These are phyloP conservation scores for Cydia pomonella DNA, from an alignment of 1,140 invertebrate species.

Conservation along the genomic window DNA sequence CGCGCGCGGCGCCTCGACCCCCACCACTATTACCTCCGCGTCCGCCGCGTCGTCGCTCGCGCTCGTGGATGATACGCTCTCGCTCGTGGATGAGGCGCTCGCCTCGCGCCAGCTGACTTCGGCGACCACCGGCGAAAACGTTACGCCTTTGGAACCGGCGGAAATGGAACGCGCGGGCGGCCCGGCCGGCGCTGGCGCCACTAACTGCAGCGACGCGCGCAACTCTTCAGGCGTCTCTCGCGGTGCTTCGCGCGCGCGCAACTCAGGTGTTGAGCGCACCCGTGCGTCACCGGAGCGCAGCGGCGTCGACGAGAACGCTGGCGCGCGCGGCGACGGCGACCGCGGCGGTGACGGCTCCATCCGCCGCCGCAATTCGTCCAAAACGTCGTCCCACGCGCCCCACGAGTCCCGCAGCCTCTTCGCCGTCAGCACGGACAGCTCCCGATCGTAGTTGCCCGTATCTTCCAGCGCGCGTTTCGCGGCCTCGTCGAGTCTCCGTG, in stretches of 20 bases:
- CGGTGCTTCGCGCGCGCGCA: slow-evolving; percentile 77
- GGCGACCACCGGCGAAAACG: slow-evolving; percentile 86
- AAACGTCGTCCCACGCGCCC: slow-evolving; percentile 76
- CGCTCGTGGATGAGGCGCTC: slow-evolving; percentile 56
- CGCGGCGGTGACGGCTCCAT: slow-evolving; percentile 65
- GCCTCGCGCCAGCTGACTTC: slow-evolving; percentile 86
- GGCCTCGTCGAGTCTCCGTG: slow-evolving; percentile 66
- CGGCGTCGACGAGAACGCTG: slow-evolving; percentile 67
- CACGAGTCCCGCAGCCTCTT: slow-evolving; percentile 68
- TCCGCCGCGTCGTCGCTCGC: slow-evolving; percentile 66
- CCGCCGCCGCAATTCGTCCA: slow-evolving; percentile 71
- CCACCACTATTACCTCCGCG: slow-evolving; percentile 65
- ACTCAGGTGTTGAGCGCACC: slow-evolving; percentile 84
- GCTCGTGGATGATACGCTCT: slow-evolving; percentile 58
- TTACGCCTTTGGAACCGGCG: slow-evolving; percentile 74
- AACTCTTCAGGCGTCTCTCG: slow-evolving; percentile 76
- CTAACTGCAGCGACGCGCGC: slow-evolving; percentile 80
- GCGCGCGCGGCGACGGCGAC: slow-evolving; percentile 67
- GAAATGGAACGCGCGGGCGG: slow-evolving; percentile 77
- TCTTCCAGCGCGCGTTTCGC: slow-evolving; percentile 67
- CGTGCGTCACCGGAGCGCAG: slow-evolving; percentile 70
- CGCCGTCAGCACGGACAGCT: slow-evolving; percentile 79
- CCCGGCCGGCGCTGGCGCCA: slow-evolving; percentile 70
- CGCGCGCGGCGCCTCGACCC: slow-evolving; percentile 56
- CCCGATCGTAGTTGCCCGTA: slow-evolving; percentile 76